Evolutionary conservation across 2,113 vertebrate species (phyloP), one percentile per base, ranked within the genome.

Genomic region (Toxostoma redivivum): DNA sequence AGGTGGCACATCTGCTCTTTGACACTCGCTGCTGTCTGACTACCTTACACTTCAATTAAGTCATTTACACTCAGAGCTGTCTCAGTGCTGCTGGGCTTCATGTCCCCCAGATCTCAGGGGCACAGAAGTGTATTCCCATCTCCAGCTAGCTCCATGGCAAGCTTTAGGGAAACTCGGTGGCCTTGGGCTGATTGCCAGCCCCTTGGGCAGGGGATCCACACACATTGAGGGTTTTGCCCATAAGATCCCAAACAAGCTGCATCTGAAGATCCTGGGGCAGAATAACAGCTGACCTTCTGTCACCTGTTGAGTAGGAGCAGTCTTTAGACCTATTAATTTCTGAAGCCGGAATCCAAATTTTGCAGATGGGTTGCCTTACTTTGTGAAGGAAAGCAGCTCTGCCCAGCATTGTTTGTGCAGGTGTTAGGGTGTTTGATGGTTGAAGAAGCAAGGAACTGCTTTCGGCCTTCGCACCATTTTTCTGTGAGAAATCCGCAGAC

Each of bases 11-110:
- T 5, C 23, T 42, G 25, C 37, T 23, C 47, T 24, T 11, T 7
- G 23, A 4, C 37, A 25, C 58, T 44, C 2, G 0, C 30, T 28
- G 54, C 60, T 10, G 1, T 9, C 19, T 5, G 4, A 21, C 12
- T 24, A 6, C 33, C 11, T 50, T 11, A 6, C 25, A 6, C 10
- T 12, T 7, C 17, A n/a, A 24, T 7, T 42, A 15, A 37, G 7
- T 6, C 2, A 17, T 30, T 48, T 19, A n/a, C 56, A 31, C 5
- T 11, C 3, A 4, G 23, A 45, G 31, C 37, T 42, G 40, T 6
- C 1, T 8, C 20, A 3, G 19, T 10, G 7, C 10, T 1, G 33
- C 28, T 35, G 18, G 19, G 12, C 42, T 16, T 5, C 47, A 3
- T 37, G 10, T 35, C 20, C 8, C 30, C 20, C 60, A 19, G 11